Percentiles rank a stretch among this genome's conserved stretches.
These are phyloP conservation scores for Lottia gigantea DNA, from an alignment of 2,888 invertebrate genomes.

Conservation along the genomic window DNA sequence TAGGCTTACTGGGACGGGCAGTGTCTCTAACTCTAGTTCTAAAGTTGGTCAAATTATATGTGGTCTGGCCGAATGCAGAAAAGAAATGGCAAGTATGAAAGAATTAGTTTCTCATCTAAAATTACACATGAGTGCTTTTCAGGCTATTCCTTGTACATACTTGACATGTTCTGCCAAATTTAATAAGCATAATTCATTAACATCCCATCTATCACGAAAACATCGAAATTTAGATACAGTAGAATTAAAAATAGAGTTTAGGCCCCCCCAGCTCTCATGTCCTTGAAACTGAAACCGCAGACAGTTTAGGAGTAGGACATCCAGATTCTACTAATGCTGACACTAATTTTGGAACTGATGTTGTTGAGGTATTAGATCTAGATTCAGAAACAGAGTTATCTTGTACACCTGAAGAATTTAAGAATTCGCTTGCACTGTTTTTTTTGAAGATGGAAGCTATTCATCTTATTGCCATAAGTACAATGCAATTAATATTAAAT, in stretches of 20 bases:
- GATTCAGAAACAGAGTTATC: neutral
- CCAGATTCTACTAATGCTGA: neutral
- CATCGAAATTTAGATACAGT: neutral
- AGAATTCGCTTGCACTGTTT: neutral
- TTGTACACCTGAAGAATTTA: neutral
- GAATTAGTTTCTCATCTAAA: neutral
- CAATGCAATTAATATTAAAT: neutral
- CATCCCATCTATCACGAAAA: neutral
- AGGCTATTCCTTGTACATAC: neutral
- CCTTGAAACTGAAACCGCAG: neutral
- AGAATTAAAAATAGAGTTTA: neutral
- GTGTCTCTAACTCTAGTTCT: too few relatives aligned
- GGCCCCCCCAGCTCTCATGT: neutral
- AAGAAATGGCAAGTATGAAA: neutral
- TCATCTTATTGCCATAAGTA: neutral
- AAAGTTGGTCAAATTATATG: neutral
- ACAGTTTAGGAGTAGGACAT: neutral
- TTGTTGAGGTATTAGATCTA: neutral
- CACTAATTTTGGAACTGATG: neutral
- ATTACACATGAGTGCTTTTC: neutral
- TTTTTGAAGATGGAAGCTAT: conserved; percentile 5
- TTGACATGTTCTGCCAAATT: neutral
- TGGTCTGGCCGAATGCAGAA: neutral
- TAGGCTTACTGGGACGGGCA: too few relatives aligned
- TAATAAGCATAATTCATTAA: neutral